Evolutionary conservation across 2,113 vertebrate genomes (phyloP).

Genomic region (Dolichotis patagonum): DNA sequence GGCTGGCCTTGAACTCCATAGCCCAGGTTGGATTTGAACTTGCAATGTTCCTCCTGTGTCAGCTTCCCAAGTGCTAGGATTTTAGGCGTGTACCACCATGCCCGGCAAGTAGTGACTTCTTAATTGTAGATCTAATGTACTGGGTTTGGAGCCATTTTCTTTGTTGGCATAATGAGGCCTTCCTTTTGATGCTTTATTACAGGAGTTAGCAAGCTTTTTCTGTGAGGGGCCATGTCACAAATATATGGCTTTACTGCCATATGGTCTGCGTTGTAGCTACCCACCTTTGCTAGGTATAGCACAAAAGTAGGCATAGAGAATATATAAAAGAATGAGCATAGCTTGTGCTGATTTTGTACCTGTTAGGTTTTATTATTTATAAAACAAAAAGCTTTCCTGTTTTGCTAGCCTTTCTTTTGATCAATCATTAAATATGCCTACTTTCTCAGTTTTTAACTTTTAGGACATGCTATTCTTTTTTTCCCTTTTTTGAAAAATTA

Average conservation of each 20-base stretch:
- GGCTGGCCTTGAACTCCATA: not conserved
- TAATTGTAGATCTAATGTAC: not conserved
- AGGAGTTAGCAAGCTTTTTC: not conserved
- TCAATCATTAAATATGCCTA: not conserved
- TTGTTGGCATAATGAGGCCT: not conserved
- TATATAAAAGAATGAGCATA: not conserved
- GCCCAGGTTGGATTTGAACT: not conserved
- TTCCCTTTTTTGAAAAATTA: not conserved
- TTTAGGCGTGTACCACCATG: no score
- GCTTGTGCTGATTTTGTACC: not conserved
- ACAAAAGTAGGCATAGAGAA: not conserved
- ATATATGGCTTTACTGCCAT: not conserved
- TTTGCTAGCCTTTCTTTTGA: not conserved
- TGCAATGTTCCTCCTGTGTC: not conserved
- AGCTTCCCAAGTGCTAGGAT: no score
- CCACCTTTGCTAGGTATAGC: not conserved
- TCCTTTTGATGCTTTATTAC: constrained; percentile 6
- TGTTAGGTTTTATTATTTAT: not conserved
- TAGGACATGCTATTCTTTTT: not conserved
- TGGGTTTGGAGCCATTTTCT: not conserved
- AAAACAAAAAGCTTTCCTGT: not conserved
- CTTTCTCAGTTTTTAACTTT: not conserved
- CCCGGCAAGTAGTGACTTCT: not conserved
- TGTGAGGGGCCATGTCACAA: not conserved
- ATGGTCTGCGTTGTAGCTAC: not conserved